phyloP scores from a whole-genome alignment of 2,888 invertebrate genomes.

The Phortica magna region DNA sequence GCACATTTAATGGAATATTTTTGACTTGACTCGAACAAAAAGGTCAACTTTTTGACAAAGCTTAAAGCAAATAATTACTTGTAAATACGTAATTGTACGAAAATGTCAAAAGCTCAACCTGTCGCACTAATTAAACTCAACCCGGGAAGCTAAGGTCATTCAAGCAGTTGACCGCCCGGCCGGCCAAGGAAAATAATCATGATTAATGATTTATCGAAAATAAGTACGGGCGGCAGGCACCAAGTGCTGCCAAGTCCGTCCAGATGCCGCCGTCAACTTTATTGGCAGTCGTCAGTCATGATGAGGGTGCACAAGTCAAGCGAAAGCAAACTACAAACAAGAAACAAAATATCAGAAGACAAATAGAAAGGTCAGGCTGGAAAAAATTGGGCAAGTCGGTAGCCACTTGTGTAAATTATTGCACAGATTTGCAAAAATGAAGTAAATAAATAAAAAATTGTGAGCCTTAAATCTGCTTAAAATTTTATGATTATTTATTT shows the following conservation, averaged over 20 bases:
- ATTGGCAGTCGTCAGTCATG: constrained; percentile 11
- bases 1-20: too few species aligned
- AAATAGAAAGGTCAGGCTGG: neutral
- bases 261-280: neutral
- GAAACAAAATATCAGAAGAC: neutral
- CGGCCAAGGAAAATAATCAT: constrained; percentile 14
- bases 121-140: constrained; percentile 1
- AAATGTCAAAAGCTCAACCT: constrained; percentile 3
- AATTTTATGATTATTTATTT: neutral
- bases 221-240: neutral
- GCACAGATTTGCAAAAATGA: neutral
- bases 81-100: neutral
- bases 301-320: neutral
- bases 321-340: neutral
- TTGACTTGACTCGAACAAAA: too few species aligned
- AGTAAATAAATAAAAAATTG: neutral
- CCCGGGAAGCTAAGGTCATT: neutral
- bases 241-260: neutral
- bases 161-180: neutral
- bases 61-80: neutral
- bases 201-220: constrained; percentile 24
- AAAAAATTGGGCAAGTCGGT: neutral
- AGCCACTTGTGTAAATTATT: constrained; percentile 1
- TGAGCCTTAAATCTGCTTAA: neutral
- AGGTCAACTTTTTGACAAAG: too few species aligned